These are phyloP conservation scores for Otus sunia DNA, from an alignment of 2,113 vertebrate genomes.

Conservation along the genomic window DNA sequence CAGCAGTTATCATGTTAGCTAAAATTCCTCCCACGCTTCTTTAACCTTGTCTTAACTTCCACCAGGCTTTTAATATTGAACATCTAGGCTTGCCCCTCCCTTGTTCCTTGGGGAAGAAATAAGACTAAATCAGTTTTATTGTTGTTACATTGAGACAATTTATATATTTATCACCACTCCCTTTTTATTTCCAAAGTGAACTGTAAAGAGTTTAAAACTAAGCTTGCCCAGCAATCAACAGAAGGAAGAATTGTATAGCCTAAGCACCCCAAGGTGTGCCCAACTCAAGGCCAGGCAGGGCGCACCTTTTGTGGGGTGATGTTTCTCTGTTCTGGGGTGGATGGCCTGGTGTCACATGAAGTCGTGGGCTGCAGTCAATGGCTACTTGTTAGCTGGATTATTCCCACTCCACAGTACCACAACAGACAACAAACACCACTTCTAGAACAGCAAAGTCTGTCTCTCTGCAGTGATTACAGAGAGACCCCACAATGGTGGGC, in stretches of 20 bases:
- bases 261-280: not conserved
- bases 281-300: not conserved
- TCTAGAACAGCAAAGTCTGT: not conserved
- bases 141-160: not conserved
- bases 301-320: not conserved
- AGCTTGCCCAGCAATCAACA: not conserved
- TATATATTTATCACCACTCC: not conserved
- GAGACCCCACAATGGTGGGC: not conserved
- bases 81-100: not conserved
- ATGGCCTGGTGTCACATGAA: fast-evolving
- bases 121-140: not conserved
- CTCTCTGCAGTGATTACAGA: not conserved
- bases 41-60: not conserved
- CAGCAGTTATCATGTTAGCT: not conserved
- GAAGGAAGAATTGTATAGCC: not conserved
- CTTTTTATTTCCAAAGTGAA: not conserved
- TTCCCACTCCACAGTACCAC: not conserved
- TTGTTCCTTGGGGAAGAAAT: not conserved
- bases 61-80: not conserved
- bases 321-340: not conserved
- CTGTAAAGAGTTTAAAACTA: not conserved
- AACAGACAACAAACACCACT: not conserved
- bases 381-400: not conserved
- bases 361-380: not conserved
- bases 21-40: not conserved